Evolutionary conservation across 2,797 vertebrate species (phyloP).

Genomic region (Dermochelys coriacea): DNA sequence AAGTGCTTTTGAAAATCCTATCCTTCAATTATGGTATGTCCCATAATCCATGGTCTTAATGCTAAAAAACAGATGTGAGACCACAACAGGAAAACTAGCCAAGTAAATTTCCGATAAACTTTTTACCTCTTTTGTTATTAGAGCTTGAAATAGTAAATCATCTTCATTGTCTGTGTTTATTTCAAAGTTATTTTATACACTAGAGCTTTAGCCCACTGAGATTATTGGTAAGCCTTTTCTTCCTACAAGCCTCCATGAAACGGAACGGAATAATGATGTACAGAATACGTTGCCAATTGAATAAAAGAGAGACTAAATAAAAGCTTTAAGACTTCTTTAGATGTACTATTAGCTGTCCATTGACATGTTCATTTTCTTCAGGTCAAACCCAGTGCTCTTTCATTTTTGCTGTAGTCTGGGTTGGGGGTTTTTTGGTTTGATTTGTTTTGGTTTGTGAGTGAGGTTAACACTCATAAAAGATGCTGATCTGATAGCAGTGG

Average conservation of each 20-base stretch:
- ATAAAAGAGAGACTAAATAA: not conserved
- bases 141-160: conserved; percentile 2
- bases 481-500: not conserved
- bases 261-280: not conserved
- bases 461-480: not conserved
- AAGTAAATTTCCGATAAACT: not conserved
- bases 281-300: not conserved
- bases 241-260: not conserved
- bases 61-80: conserved; percentile 11
- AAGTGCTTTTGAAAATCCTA: conserved; percentile 1
- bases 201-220: not conserved
- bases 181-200: not conserved
- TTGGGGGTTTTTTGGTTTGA: not conserved
- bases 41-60: not conserved
- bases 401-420: not conserved
- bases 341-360: not conserved
- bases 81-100: not conserved
- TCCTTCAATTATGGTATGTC: not conserved
- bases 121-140: not conserved
- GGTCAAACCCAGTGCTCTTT: not conserved
- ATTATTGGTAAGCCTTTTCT: not conserved
- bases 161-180: not conserved
- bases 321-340: not conserved
- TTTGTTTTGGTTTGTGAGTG: not conserved
- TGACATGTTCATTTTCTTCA: not conserved